phyloP scores from a whole-genome alignment of 2,113 vertebrate species.

The Patagioenas fasciata region DNA sequence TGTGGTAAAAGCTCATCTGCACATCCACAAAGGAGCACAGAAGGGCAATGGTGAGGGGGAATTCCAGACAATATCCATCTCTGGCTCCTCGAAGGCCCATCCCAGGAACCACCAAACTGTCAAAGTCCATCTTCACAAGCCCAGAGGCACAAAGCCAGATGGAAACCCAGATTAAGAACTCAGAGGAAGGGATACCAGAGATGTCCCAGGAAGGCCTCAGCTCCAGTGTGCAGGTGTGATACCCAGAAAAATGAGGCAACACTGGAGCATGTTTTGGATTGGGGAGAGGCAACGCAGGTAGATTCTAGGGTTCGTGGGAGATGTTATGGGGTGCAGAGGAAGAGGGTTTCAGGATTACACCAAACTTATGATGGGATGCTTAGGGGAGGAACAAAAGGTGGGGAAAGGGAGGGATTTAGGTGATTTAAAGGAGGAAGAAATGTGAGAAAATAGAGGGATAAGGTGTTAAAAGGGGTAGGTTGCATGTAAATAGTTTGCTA shows the following conservation, averaged over 20 bases:
- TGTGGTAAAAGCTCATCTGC: background rate
- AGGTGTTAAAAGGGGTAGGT: fast-evolving
- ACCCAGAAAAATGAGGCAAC: background rate
- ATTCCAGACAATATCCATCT: background rate
- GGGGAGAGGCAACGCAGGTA: no score
- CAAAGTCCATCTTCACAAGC: background rate
- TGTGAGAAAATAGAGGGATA: background rate
- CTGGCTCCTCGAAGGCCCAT: background rate
- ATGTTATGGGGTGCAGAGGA: background rate
- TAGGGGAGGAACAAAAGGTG: background rate
- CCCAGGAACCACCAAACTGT: background rate
- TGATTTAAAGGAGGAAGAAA: background rate
- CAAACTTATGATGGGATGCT: background rate
- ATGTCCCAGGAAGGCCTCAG: background rate
- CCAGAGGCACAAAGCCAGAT: background rate
- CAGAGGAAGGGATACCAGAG: background rate
- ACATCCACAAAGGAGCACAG: background rate
- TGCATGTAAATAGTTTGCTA: background rate
- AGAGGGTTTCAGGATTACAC: background rate
- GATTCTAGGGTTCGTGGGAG: background rate
- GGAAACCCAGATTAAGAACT: background rate
- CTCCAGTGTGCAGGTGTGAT: background rate
- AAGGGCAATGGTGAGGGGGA: background rate
- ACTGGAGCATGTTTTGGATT: background rate
- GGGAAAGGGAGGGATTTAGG: background rate